A percentile compares a stretch with the other conserved stretches of the same genome.
Evolutionary conservation across 2,797 vertebrate species (phyloP).

Genomic region (Rhodeus uyekii): DNA sequence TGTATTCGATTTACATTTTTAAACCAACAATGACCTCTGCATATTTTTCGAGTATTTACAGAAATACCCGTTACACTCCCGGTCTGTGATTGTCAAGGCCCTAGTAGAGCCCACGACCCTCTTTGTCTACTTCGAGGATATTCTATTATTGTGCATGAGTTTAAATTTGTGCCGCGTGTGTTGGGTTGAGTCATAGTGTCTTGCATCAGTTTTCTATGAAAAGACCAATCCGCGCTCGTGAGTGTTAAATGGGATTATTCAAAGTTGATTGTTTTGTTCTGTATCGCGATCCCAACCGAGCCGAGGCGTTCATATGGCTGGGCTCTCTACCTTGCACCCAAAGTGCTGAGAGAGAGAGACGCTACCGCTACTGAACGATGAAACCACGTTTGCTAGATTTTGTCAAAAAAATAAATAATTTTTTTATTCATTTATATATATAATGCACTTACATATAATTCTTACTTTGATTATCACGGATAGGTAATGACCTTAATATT

Average conservation of each 20-base stretch:
- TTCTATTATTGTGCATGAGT: not conserved
- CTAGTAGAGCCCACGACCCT: slow-evolving; percentile 1
- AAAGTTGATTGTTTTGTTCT: not conserved
- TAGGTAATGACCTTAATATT: slow-evolving; percentile 52
- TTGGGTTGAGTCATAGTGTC: not conserved
- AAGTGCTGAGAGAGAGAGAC: no score
- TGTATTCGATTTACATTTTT: not conserved
- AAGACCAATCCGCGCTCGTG: no score
- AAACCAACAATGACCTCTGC: not conserved
- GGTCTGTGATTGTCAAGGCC: not conserved
- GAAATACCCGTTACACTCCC: not conserved
- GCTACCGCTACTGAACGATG: no score
- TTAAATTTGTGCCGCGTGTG: not conserved
- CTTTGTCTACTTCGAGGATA: slow-evolving; percentile 28
- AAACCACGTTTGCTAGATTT: no score
- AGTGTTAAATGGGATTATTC: not conserved
- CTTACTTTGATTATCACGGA: slow-evolving; percentile 68
- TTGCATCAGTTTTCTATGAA: not conserved
- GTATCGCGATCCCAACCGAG: not conserved
- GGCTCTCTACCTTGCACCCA: no score
- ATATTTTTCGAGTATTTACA: not conserved
- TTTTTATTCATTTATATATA: no score
- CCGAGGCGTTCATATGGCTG: not conserved
- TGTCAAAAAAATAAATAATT: no score
- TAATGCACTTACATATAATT: no score